These are phyloP conservation scores for Solen grandis DNA, from an alignment of 1,140 invertebrate genomes.

Conservation along the genomic window DNA sequence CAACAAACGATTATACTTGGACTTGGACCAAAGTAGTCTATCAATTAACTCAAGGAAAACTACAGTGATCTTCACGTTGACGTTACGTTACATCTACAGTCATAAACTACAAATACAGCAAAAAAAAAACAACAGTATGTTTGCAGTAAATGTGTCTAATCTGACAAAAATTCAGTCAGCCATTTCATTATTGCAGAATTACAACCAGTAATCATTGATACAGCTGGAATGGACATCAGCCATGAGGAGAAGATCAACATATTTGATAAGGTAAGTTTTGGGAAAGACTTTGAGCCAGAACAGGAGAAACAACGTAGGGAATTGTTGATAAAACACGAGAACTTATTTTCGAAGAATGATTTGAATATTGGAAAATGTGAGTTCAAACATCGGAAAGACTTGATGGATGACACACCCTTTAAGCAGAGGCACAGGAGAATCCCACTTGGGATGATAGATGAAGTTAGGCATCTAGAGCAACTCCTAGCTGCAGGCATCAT, in stretches of 20 bases:
- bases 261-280: not conserved
- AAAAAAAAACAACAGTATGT: no score
- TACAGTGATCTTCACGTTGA: not conserved
- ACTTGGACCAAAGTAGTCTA: no score
- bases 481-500: constrained; percentile 6
- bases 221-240: not conserved
- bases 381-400: constrained; percentile 15
- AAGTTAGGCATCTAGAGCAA: constrained; percentile 1
- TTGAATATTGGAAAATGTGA: constrained; percentile 4
- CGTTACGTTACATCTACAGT: not conserved
- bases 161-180: no score
- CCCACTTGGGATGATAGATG: not conserved
- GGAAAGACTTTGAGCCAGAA: not conserved
- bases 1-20: no score
- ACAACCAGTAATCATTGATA: constrained; percentile 5
- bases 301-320: not conserved
- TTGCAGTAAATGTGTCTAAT: no score
- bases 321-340: not conserved
- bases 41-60: no score
- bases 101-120: no score
- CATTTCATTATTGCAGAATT: constrained; percentile 1
- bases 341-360: constrained; percentile 16
- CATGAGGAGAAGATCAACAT: not conserved
- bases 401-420: constrained; percentile 27
- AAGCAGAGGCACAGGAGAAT: constrained; percentile 22